phyloP scores from a whole-genome alignment of 2,113 vertebrate genomes.

The Pachypanchax playfairii region DNA sequence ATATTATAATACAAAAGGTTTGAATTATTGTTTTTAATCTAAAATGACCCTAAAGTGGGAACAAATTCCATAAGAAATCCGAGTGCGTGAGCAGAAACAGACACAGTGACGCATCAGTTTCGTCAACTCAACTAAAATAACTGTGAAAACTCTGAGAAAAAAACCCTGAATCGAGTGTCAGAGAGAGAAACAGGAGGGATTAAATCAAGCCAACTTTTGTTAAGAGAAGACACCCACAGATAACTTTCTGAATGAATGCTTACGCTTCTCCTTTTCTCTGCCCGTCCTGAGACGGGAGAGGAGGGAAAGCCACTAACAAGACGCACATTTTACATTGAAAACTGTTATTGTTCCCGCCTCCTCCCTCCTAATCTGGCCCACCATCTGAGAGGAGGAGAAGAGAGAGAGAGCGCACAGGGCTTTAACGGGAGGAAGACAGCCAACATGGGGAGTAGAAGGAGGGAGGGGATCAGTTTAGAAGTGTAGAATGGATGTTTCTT shows the following conservation, averaged over 20 bases:
- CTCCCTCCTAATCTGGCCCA: conserved; percentile 94
- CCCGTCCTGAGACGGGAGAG: conserved; percentile 54
- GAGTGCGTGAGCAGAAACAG: too few relatives aligned
- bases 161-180: conserved; percentile 16
- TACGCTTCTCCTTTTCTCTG: conserved; percentile 62
- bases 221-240: conserved; percentile 84
- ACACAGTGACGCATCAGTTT: background rate
- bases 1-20: too few relatives aligned
- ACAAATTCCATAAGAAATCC: too few relatives aligned
- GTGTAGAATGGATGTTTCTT: conserved; percentile 99
- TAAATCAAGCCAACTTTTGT: conserved; percentile 70
- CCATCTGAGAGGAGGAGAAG: conserved; percentile 90
- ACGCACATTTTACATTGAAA: conserved; percentile 98
- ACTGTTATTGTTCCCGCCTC: conserved; percentile 88
- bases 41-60: too few relatives aligned
- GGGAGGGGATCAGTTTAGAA: conserved; percentile 93
- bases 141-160: conserved; percentile 20
- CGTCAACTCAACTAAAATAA: background rate
- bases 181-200: conserved; percentile 53
- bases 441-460: conserved; percentile 82
- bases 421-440: conserved; percentile 90
- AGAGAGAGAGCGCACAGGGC: conserved; percentile 80
- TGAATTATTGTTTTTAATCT: too few relatives aligned
- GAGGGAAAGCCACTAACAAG: conserved; percentile 81
- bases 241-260: conserved; percentile 85